These are phyloP conservation scores for Pseudorhombus dupliciocellatus DNA, from an alignment of 2,113 vertebrate genomes.

Conservation along the genomic window DNA sequence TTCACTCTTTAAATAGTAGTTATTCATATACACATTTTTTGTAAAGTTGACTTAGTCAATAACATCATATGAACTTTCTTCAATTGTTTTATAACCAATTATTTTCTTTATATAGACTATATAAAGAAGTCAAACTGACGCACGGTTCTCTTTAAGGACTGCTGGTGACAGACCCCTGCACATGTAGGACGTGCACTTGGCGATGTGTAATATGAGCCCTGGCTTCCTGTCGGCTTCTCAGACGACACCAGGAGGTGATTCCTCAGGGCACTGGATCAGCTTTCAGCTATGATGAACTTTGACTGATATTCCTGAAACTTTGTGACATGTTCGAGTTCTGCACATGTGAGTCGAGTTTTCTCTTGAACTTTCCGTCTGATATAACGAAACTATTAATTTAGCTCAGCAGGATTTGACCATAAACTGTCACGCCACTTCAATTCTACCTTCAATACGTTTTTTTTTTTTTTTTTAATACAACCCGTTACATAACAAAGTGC, in stretches of 20 bases:
- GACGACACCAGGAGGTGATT: slow-evolving; percentile 8
- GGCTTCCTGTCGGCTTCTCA: slow-evolving; percentile 5
- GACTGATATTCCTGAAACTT: background rate
- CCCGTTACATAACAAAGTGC: slow-evolving; percentile 6
- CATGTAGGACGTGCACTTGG: slow-evolving; percentile 19
- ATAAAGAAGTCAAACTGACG: slow-evolving; percentile 1
- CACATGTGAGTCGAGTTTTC: background rate
- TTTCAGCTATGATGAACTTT: background rate
- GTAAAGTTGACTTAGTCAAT: too few species aligned
- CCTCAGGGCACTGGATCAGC: background rate
- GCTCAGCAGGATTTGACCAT: background rate
- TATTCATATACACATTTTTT: too few species aligned
- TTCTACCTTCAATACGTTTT: background rate
- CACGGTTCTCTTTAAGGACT: too few species aligned
- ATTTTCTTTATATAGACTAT: background rate
- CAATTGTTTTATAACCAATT: background rate
- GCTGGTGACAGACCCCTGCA: background rate
- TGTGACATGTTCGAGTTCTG: background rate
- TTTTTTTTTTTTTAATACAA: background rate
- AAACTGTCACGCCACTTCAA: background rate
- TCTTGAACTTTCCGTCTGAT: background rate
- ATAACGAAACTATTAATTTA: background rate
- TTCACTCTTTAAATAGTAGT: background rate
- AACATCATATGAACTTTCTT: too few species aligned
- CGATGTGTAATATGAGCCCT: slow-evolving; percentile 33